phyloP scores from a whole-genome alignment of 1,140 invertebrate species.

The Orchestia grillus region DNA sequence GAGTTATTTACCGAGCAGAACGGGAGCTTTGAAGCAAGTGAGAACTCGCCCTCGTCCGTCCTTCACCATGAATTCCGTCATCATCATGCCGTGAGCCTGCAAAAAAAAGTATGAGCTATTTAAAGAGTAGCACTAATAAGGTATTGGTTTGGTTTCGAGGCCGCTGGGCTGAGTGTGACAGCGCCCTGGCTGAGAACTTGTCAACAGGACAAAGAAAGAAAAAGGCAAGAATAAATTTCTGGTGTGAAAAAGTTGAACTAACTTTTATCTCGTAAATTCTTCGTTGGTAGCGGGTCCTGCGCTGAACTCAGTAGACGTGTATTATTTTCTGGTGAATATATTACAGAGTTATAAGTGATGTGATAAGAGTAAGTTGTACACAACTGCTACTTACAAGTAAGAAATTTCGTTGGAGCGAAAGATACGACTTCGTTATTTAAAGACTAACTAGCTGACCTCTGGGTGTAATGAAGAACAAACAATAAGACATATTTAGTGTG shows the following conservation, averaged over 20 bases:
- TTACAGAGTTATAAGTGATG: not conserved
- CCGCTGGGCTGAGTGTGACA: too few species aligned
- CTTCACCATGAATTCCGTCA: slow-evolving; percentile 51
- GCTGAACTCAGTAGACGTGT: not conserved
- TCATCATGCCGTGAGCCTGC: slow-evolving; percentile 58
- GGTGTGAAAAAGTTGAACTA: not conserved
- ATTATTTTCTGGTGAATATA: not conserved
- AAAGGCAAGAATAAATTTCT: not conserved
- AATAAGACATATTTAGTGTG: not conserved
- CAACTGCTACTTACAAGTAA: not conserved
- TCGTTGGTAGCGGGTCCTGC: not conserved
- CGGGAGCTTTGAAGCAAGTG: slow-evolving; percentile 59
- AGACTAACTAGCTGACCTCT: not conserved
- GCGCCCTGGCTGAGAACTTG: not conserved
- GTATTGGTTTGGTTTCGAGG: not conserved
- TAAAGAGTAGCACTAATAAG: not conserved
- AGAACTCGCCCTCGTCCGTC: slow-evolving; percentile 53
- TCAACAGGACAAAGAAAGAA: not conserved
- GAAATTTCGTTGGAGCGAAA: not conserved
- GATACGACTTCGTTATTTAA: not conserved
- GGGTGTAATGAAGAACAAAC: not conserved
- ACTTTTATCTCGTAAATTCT: not conserved
- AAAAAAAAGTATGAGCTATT: not conserved
- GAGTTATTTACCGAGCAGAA: slow-evolving; percentile 35
- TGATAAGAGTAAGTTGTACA: not conserved